Conservation (phyloP, 2,888 invertebrate species). For the Ophraella communa region DNA sequence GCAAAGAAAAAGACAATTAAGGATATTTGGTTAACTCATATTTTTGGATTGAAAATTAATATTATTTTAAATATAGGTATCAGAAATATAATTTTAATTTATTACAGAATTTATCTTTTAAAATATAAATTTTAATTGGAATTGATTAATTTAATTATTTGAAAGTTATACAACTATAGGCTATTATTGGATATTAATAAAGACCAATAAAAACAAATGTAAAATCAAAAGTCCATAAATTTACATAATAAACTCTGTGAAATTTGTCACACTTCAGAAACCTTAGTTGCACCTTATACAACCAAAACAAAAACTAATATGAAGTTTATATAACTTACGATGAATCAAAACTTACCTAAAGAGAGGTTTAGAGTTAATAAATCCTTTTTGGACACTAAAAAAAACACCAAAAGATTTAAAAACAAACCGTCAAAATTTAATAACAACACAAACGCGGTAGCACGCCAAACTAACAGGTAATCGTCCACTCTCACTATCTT, state of each 20-base stretch:
- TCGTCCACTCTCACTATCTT: not conserved
- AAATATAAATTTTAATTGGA: too few species aligned
- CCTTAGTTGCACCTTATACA: not conserved
- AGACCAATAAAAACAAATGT: not conserved
- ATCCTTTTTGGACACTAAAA: slow-evolving; percentile 4
- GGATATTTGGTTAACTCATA: too few species aligned
- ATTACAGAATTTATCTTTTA: too few species aligned
- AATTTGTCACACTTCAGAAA: not conserved
- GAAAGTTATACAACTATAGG: too few species aligned
- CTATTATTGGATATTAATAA: not conserved
- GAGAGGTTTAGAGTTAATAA: not conserved
- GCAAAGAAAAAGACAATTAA: too few species aligned
- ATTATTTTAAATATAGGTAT: too few species aligned
- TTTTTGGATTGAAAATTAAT: too few species aligned
- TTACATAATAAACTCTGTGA: not conserved
- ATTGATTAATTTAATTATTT: too few species aligned
- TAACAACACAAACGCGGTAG: not conserved
- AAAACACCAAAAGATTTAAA: not conserved
- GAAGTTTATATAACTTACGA: not conserved
- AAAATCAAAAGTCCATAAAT: not conserved
- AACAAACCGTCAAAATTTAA: not conserved
- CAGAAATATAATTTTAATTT: too few species aligned
- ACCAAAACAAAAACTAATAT: not conserved
- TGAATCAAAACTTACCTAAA: not conserved
- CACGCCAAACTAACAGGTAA: slow-evolving; percentile 2